A percentile compares a stretch with the other conserved stretches of the same genome.
Evolutionary conservation across 2,113 vertebrate genomes (phyloP).

Genomic region (Oreochromis tanganicae): DNA sequence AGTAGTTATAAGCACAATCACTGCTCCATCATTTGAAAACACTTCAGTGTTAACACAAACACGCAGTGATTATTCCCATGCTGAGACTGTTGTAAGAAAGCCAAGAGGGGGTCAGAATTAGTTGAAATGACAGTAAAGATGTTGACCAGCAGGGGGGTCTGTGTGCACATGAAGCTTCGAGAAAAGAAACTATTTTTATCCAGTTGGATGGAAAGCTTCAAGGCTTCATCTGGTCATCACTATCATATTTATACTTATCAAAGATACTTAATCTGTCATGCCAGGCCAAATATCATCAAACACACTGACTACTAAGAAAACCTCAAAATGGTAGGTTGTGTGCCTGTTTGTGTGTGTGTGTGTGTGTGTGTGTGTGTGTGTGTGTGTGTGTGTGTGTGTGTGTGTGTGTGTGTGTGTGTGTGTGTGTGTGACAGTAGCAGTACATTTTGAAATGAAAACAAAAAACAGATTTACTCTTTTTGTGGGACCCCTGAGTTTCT

Average conservation of each 20-base stretch:
- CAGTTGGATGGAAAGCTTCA: not conserved
- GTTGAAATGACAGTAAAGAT: not conserved
- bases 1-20: too few relatives aligned
- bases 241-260: not conserved
- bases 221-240: fast-evolving
- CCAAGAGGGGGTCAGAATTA: not conserved
- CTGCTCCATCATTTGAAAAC: too few relatives aligned
- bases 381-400: fast-evolving
- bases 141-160: not conserved
- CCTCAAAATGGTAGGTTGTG: fast-evolving
- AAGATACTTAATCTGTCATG: not conserved
- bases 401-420: not conserved
- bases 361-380: fast-evolving
- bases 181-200: fast-evolving
- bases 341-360: not conserved
- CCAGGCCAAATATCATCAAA: not conserved
- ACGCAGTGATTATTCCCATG: fast-evolving
- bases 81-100: not conserved
- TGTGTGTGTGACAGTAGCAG: fast-evolving
- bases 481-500: too few relatives aligned
- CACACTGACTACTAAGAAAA: not conserved
- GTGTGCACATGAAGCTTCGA: not conserved
- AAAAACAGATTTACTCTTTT: not conserved
- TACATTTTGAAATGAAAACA: not conserved
- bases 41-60: not conserved